phyloP scores from a whole-genome alignment of 2,113 vertebrate genomes.

The Diphyllodes magnificus region DNA sequence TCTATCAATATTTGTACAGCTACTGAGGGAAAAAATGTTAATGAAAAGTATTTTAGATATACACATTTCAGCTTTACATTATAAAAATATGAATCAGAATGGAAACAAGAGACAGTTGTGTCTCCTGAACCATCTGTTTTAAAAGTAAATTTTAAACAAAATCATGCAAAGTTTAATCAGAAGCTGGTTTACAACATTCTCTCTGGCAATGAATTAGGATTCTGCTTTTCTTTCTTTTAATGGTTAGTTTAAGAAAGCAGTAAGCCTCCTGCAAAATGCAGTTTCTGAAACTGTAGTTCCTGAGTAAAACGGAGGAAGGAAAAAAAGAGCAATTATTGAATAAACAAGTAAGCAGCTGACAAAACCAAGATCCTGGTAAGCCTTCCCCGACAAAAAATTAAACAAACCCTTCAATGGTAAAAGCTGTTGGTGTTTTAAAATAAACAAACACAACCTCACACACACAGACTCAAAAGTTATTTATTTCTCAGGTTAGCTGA shows the following conservation, averaged over 20 bases:
- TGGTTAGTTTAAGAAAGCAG: background rate
- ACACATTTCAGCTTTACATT: constrained; percentile 8
- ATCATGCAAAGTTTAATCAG: background rate
- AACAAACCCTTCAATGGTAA: background rate
- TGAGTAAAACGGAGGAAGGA: background rate
- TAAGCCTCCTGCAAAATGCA: background rate
- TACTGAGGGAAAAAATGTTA: background rate
- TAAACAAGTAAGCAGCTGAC: background rate
- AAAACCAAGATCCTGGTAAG: background rate
- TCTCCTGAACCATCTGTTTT: constrained; percentile 37
- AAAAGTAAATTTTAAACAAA: constrained; percentile 30
- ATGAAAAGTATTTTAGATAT: background rate
- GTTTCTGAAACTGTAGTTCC: background rate
- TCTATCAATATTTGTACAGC: constrained; percentile 8
- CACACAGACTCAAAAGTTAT: background rate
- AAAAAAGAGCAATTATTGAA: constrained; percentile 8
- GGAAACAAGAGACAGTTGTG: background rate
- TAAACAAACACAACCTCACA: background rate
- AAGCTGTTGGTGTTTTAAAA: background rate
- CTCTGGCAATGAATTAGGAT: background rate
- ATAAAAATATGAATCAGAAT: constrained; percentile 15
- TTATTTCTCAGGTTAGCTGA: constrained; percentile 7
- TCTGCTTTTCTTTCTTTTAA: background rate
- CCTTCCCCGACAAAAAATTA: background rate
- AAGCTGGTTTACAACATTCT: background rate